These are phyloP conservation scores for Bolinopsis microptera DNA, from an alignment of 37 sponge, comb jelly and placozoan species.

Conservation along the genomic window DNA sequence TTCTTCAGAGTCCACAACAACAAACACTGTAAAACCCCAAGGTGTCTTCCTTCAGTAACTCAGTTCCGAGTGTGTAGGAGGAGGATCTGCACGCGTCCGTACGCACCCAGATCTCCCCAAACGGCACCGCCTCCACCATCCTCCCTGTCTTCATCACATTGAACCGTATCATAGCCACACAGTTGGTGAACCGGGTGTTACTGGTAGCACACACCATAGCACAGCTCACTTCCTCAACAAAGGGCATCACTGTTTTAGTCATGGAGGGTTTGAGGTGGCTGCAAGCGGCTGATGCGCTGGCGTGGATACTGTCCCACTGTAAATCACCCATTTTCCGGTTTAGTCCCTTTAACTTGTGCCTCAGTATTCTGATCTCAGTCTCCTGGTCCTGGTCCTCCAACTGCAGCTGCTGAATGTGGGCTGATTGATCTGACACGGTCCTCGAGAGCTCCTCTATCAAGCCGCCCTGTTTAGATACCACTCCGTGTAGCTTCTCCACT, in stretches of 20 bases:
- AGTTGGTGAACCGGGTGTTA: not conserved
- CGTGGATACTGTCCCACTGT: not conserved
- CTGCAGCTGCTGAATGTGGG: not conserved
- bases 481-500: not conserved
- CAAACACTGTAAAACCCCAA: not conserved
- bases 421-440: not conserved
- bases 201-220: not conserved
- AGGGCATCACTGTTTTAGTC: not conserved
- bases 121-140: not conserved
- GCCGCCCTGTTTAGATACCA: not conserved
- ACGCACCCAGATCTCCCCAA: not conserved
- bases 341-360: not conserved
- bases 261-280: not conserved
- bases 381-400: not conserved
- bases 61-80: not conserved
- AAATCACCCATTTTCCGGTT: not conserved
- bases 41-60: not conserved
- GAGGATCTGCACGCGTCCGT: not conserved
- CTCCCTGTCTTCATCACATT: not conserved
- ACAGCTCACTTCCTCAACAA: slow-evolving; percentile 8
- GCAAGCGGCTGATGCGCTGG: not conserved
- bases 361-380: not conserved
- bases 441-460: not conserved
- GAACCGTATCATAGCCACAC: not conserved
- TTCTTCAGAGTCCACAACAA: slow-evolving; percentile 4